A percentile compares a stretch with the other conserved stretches of the same genome.
These are phyloP conservation scores for Leucozona laternaria DNA, from an alignment of 2,888 invertebrate species.

Conservation along the genomic window DNA sequence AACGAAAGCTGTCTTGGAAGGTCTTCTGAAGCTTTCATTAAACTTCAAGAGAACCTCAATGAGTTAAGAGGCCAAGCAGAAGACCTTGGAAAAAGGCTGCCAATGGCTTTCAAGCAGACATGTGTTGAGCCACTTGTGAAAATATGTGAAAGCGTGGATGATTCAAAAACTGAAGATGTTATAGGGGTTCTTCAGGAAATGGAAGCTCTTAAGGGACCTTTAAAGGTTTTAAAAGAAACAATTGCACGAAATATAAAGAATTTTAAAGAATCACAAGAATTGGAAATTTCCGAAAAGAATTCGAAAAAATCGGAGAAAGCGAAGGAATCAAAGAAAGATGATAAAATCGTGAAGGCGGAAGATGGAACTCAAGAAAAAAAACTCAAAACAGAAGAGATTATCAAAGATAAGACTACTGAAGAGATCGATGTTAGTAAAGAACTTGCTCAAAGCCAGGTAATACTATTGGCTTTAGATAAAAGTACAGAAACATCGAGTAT, in stretches of 20 bases:
- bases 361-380: conserved; percentile 31
- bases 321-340: not conserved
- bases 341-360: not conserved
- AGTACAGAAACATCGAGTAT: too few relatives aligned
- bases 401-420: not conserved
- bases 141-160: conserved; percentile 37
- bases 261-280: conserved; percentile 42
- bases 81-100: conserved; percentile 51
- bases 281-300: conserved; percentile 14
- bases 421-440: not conserved
- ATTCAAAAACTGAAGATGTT: conserved; percentile 39
- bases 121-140: conserved; percentile 55
- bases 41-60: conserved; percentile 30
- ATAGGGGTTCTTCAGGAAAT: conserved; percentile 77
- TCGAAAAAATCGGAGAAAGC: not conserved
- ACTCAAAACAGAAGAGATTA: not conserved
- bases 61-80: conserved; percentile 45
- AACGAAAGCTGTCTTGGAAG: conserved; percentile 48
- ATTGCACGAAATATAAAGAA: conserved; percentile 52
- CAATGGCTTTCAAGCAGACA: conserved; percentile 47
- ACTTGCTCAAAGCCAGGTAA: not conserved
- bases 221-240: conserved; percentile 55
- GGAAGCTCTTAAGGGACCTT: conserved; percentile 74
- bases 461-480: not conserved
- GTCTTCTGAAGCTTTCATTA: conserved; percentile 46